These are phyloP conservation scores for Mormyrus iriodes DNA, from an alignment of 2,113 vertebrate genomes.

Conservation along the genomic window DNA sequence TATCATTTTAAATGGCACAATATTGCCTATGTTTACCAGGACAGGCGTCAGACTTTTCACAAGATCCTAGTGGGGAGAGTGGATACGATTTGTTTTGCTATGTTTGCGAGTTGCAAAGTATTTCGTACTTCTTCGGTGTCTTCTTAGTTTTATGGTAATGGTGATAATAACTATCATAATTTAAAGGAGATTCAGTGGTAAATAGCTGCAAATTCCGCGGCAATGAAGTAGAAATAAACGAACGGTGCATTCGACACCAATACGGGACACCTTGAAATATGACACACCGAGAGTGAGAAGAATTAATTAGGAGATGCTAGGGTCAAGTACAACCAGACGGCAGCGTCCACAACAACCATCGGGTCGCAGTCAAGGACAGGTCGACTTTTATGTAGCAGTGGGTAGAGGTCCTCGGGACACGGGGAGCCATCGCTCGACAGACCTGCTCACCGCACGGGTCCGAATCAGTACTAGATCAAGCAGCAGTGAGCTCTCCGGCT, in stretches of 20 bases:
- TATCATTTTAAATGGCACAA: neutral
- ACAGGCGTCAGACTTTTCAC: neutral
- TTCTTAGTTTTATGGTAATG: neutral
- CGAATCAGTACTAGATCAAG: slow-evolving; percentile 11
- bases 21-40: neutral
- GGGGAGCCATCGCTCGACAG: neutral
- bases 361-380: slow-evolving; percentile 13
- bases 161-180: too few species aligned
- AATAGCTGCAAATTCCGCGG: neutral
- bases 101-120: neutral
- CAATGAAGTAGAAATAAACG: neutral
- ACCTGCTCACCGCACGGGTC: neutral
- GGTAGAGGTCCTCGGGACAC: neutral
- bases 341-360: neutral
- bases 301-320: slow-evolving; percentile 16
- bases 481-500: neutral
- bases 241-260: neutral
- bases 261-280: slow-evolving; percentile 4
- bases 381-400: neutral
- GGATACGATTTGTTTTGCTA: neutral
- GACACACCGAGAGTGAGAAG: neutral
- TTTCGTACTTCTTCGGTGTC: neutral
- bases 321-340: slow-evolving; percentile 12
- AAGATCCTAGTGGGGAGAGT: neutral
- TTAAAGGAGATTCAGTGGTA: neutral